Base-by-base conservation (phyloP, 1,140 invertebrate species). In the Sinella curviseta region DNA sequence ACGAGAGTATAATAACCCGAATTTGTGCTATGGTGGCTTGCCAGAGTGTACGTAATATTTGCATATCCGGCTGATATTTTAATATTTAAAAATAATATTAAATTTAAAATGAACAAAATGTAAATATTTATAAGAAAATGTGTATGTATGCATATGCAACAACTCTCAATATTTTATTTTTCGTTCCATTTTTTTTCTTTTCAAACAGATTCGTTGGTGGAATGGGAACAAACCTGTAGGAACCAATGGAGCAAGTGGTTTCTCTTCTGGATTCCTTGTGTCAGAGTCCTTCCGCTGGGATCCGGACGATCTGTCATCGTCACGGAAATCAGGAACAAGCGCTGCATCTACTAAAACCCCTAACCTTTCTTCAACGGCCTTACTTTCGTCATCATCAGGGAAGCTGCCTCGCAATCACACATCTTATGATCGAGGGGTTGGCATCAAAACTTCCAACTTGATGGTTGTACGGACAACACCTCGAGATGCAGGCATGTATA, bases 401-500 rank as follows among this genome's bases (percentile, higher is more conserved):
- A 70, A 33, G n/a, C 2, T 33, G 2, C 31, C 65, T 8, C 65
- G 65, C 2, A 70, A 70, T 33, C 26, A 31, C 8, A 12, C 65
- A 30, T 3, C 30, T 14, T 70, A 17, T 70, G 65, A 70, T 33
- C 73, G 78, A 67, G 83, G 81, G 75, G 76, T 82, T n/a, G 84
- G 81, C 30, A 57, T 79, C 30, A 83, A 85, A 57, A 78, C 81
- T 17, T 84, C 84, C 55, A 92, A 91, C 85, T 86, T 95, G 83
- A 93, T 91, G 1, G 91, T 95, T 78, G 89, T 91, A 75, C 90
- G 90, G 24, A 90, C 91, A 0, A 92, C 92, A 77, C 85, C 90
- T 39, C 90, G 91, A 85, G 93, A 95, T 86, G 89, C 92, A 28
- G 93, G 93, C 33, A 87, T 90, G 20, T 94, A 94, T 85, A 90